Conservation (phyloP, 2,113 vertebrate species). For the Oncorhynchus keta region DNA sequence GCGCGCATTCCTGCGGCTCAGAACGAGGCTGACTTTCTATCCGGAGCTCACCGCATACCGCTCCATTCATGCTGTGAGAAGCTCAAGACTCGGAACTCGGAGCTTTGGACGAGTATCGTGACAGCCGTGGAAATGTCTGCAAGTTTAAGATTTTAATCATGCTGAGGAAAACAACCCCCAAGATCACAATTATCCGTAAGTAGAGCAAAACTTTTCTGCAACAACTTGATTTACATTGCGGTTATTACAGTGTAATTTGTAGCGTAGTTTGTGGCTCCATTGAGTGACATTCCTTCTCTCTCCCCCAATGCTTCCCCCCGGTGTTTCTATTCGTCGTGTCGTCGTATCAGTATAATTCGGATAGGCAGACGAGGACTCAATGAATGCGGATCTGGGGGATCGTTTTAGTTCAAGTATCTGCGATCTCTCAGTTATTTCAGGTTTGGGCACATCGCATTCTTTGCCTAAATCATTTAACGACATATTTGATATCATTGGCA, state of each 20-base stretch:
- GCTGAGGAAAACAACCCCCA: slow-evolving; percentile 50
- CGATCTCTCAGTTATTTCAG: neutral
- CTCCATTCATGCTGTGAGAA: slow-evolving; percentile 84
- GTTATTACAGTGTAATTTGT: neutral
- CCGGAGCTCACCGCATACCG: slow-evolving; percentile 76
- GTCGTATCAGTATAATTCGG: neutral
- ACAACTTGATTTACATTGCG: neutral
- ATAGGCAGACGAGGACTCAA: neutral
- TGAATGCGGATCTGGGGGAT: neutral
- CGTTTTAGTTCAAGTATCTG: neutral
- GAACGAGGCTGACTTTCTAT: slow-evolving; percentile 71
- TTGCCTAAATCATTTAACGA: slow-evolving; percentile 12
- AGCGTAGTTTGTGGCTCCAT: neutral
- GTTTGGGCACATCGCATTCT: slow-evolving; percentile 1
- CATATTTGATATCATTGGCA: slow-evolving; percentile 17
- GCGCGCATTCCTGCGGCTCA: slow-evolving; percentile 61
- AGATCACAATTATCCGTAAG: slow-evolving; percentile 64
- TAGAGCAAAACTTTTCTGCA: slow-evolving; percentile 52
- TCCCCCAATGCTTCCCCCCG: neutral
- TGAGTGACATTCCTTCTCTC: neutral
- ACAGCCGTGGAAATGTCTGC: slow-evolving; percentile 46
- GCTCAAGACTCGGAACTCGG: slow-evolving; percentile 61
- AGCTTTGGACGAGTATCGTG: slow-evolving; percentile 44
- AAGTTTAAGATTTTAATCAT: slow-evolving; percentile 56
- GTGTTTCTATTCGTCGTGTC: neutral